Evolutionary conservation across 2,113 vertebrate species (phyloP).

Genomic region (Sitta europaea): DNA sequence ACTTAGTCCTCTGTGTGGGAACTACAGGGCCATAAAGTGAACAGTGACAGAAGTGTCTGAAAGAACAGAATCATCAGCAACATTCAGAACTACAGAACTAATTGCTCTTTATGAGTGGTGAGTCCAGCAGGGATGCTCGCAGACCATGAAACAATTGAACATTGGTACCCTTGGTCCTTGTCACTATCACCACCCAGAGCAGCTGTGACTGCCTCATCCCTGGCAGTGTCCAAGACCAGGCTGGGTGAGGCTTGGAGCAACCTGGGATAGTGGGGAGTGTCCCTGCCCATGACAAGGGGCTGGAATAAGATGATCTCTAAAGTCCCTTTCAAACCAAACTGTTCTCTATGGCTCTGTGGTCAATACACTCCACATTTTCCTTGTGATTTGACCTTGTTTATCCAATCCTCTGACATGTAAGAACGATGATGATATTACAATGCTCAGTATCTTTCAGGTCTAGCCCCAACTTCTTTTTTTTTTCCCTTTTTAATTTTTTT

Average conservation of each 20-base stretch:
- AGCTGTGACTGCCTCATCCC: neutral
- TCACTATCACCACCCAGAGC: neutral
- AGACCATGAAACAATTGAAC: neutral
- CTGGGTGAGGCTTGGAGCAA: rapidly evolving
- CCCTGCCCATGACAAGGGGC: neutral
- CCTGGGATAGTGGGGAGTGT: neutral
- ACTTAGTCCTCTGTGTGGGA: neutral
- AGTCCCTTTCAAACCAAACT: neutral
- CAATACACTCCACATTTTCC: neutral
- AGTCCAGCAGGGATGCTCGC: neutral
- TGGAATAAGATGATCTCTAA: neutral
- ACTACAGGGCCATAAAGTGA: neutral
- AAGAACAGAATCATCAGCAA: neutral
- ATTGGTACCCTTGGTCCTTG: neutral
- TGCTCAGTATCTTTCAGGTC: neutral
- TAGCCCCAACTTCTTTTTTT: neutral
- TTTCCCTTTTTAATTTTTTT: neutral
- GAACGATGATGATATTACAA: neutral
- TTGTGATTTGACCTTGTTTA: neutral
- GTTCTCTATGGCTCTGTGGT: neutral
- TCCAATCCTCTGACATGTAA: neutral
- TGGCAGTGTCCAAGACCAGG: neutral
- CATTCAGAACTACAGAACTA: neutral
- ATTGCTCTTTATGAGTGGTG: neutral
- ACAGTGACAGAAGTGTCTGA: neutral